phyloP scores from a whole-genome alignment of 1,140 invertebrate genomes.

The Drosophila tristis region DNA sequence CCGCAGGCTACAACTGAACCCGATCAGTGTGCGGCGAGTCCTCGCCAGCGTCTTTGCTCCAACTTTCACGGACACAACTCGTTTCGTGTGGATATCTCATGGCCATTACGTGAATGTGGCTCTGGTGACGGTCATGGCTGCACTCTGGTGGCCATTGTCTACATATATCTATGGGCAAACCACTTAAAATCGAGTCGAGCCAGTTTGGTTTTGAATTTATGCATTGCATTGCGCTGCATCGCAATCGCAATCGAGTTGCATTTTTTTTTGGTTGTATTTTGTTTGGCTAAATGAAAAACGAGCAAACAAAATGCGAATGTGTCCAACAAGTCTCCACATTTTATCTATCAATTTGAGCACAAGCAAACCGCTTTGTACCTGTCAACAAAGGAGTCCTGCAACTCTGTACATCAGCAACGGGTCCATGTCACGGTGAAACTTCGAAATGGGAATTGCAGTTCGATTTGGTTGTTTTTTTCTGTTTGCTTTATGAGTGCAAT shows the following conservation, averaged over 20 bases:
- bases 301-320: slow-evolving; percentile 28
- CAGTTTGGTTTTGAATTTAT: slow-evolving; percentile 40
- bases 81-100: slow-evolving; percentile 23
- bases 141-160: no score
- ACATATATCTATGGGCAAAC: slow-evolving; percentile 32
- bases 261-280: no score
- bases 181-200: slow-evolving; percentile 53
- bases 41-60: slow-evolving; percentile 9
- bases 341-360: slow-evolving; percentile 32
- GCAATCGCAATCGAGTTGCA: slow-evolving; percentile 1
- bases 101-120: slow-evolving; percentile 28
- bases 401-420: not conserved
- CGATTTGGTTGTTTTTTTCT: slow-evolving; percentile 20
- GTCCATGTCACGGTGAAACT: slow-evolving; percentile 28
- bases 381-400: slow-evolving; percentile 10
- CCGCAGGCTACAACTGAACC: slow-evolving; percentile 22
- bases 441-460: slow-evolving; percentile 34
- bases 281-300: slow-evolving; percentile 29
- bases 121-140: slow-evolving; percentile 31
- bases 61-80: slow-evolving; percentile 50
- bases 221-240: slow-evolving; percentile 2
- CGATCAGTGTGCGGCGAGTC: slow-evolving; percentile 8
- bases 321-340: slow-evolving; percentile 25
- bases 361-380: slow-evolving; percentile 22
- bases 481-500: slow-evolving; percentile 33